Conservation (phyloP, 1,140 invertebrate genomes). For the Diorhabda carinulata region DNA sequence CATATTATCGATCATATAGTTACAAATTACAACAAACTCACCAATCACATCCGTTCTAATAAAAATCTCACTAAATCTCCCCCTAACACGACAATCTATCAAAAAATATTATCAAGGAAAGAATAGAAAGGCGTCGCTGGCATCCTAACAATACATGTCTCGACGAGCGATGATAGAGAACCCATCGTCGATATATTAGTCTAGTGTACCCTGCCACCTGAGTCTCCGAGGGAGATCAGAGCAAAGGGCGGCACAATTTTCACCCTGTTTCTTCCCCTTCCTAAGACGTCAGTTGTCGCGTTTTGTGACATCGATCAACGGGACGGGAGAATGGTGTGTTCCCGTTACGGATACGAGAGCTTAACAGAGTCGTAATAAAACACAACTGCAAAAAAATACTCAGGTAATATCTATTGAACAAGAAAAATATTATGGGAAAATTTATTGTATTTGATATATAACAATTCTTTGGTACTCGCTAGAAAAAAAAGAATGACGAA, state of each 20-base stretch:
- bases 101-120: neutral
- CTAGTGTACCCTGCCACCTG: constrained; percentile 12
- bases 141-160: neutral
- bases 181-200: constrained; percentile 9
- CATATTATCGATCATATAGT: neutral
- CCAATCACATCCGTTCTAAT: constrained; percentile 1
- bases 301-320: constrained; percentile 14
- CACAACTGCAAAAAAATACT: neutral
- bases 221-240: neutral
- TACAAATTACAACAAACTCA: neutral
- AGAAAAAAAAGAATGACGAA: no score
- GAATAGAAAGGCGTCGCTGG: neutral
- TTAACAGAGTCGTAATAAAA: neutral
- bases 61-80: constrained; percentile 2
- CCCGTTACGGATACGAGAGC: neutral
- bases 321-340: neutral
- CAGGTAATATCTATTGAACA: no score
- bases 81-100: neutral
- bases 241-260: constrained; percentile 3
- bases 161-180: constrained; percentile 1
- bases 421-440: no score
- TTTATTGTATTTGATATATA: no score
- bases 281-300: constrained; percentile 4
- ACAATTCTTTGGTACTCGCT: no score
- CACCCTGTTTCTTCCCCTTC: neutral